Conservation (phyloP, 2,113 vertebrate genomes). For the Tetrao urogallus region DNA sequence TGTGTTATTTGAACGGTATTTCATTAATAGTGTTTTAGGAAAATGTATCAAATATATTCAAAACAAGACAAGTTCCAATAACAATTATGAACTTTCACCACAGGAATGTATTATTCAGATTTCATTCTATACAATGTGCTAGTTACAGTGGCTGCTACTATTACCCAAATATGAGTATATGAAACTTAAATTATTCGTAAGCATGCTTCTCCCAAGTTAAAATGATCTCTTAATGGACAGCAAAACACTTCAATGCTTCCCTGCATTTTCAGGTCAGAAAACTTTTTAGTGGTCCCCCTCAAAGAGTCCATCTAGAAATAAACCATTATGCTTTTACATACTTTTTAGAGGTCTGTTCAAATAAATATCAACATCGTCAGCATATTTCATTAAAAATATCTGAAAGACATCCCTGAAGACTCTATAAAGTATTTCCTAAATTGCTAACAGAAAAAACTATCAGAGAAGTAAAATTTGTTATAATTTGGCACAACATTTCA, state of each 20-base stretch:
- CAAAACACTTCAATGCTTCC: background rate
- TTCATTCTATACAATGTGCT: background rate
- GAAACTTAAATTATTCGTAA: rapidly evolving
- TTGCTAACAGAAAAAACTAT: background rate
- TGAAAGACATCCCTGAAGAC: background rate
- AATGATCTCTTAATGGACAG: background rate
- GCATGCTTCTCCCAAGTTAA: background rate
- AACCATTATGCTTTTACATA: background rate
- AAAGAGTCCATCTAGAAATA: background rate
- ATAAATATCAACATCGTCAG: background rate
- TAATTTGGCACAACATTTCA: background rate
- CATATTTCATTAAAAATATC: background rate
- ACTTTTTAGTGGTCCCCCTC: conserved; percentile 13
- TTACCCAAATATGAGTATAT: background rate
- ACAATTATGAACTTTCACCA: background rate
- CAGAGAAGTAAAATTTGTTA: background rate
- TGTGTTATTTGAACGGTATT: background rate
- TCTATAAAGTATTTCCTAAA: background rate
- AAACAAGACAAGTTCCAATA: background rate
- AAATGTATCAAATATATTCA: background rate
- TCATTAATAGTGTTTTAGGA: background rate
- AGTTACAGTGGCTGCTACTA: background rate
- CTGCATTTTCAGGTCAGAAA: conserved; percentile 11
- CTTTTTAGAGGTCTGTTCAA: background rate
- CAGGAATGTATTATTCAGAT: conserved; percentile 13